Evolutionary conservation across 2,797 vertebrate genomes (phyloP).

Genomic region (Erpetoichthys calabaricus): DNA sequence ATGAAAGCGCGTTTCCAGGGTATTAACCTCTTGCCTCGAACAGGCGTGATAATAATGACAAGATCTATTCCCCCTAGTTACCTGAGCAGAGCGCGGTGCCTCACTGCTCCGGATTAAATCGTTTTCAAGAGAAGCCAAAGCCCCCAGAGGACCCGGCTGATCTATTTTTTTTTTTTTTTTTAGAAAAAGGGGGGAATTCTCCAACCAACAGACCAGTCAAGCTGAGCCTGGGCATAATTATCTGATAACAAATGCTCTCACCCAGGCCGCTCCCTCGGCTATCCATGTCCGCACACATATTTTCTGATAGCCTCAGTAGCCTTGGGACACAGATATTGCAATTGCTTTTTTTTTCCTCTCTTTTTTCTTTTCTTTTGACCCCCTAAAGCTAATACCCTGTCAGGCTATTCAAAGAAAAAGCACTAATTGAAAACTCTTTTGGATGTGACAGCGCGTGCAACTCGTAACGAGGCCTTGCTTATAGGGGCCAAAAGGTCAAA

Average conservation of each 20-base stretch:
- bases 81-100: too few species aligned
- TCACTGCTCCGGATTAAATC: too few species aligned
- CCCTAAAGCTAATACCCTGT: slow-evolving; percentile 8
- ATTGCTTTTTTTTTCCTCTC: neutral
- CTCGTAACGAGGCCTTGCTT: slow-evolving; percentile 31
- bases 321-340: neutral
- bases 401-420: slow-evolving; percentile 23
- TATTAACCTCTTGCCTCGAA: too few species aligned
- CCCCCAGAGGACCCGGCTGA: too few species aligned
- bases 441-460: slow-evolving; percentile 40
- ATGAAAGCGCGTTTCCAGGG: too few species aligned
- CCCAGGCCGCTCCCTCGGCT: neutral
- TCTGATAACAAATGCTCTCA: neutral
- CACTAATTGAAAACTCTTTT: slow-evolving; percentile 11
- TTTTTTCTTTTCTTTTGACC: too few species aligned
- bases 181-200: too few species aligned
- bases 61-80: too few species aligned
- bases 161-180: too few species aligned
- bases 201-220: too few species aligned
- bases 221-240: neutral
- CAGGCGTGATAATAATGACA: too few species aligned
- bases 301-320: neutral
- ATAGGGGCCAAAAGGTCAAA: slow-evolving; percentile 18
- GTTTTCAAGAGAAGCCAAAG: too few species aligned
- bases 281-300: neutral